Base-by-base conservation (phyloP, 2,797 vertebrate genomes). In the Falco rusticolus region DNA sequence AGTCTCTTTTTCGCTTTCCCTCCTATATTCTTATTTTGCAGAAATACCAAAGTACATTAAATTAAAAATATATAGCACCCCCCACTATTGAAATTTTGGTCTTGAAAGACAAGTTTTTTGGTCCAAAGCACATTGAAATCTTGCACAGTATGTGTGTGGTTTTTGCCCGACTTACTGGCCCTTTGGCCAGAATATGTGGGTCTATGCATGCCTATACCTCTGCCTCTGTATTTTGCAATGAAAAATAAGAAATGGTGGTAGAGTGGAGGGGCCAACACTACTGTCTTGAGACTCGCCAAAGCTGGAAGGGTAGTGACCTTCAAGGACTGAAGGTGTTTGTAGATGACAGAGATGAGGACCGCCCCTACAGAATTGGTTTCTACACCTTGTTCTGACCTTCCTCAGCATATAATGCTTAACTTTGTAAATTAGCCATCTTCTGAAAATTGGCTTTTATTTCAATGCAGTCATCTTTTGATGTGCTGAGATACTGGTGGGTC, bases 101-200 rank as follows among this genome's bases (percentile, higher is more conserved):
- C 41, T 51, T 19, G 26, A 80, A 84, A 43, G 57, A 45, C 17
- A 53, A 60, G 31, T 57, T 5, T 66, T 53, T 41, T 56, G 50
- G 6, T 14, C 31, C 59, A 72, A 60, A 94, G 29, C 33, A 70
- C 29, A 6, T 5, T 24, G 26, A 81, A 93, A 33, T 61, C 65
- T 70, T 76, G 28, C 47, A 25, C 21, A 9, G 9, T 6, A 5
- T 37, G 7, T 47, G 16, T 3, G 0, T 13, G 11, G 5, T 1
- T 76, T 88, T 71, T 16, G 20, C 41, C 34, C 54, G 25, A 39
- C 26, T 70, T 60, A 48, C 16, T 28, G 47, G 29, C 24, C 20
- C 28, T 43, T 85, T 64, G n/a, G 25, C 76, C 51, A 79, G 47
- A 31, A 65, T 59, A 60, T 61, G 25, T 72, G 19, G 13, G 14